phyloP scores from a whole-genome alignment of 2,797 vertebrate species.

The Euthynnus affinis region DNA sequence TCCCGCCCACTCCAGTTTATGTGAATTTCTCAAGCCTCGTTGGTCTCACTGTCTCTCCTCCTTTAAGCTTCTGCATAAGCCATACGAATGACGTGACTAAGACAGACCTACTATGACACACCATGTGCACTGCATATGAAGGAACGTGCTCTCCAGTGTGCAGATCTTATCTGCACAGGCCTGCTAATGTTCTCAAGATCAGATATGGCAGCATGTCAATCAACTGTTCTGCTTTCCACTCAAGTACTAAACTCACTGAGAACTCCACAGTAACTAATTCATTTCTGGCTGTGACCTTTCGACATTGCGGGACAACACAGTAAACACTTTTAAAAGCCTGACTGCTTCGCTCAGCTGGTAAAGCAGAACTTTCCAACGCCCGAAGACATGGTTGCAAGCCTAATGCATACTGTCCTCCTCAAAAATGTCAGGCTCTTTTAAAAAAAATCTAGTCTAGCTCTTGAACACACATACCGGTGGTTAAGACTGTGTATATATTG shows the following conservation, averaged over 20 bases:
- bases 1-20: slow-evolving; percentile 45
- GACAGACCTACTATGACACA: not conserved
- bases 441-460: slow-evolving; percentile 30
- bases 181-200: slow-evolving; percentile 44
- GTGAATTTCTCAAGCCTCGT: slow-evolving; percentile 63
- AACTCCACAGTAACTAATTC: not conserved
- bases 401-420: not conserved
- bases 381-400: not conserved
- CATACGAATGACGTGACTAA: not conserved
- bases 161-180: slow-evolving; percentile 28
- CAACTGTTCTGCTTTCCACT: slow-evolving; percentile 5
- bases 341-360: not conserved
- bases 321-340: not conserved
- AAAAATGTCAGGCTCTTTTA: slow-evolving; percentile 1
- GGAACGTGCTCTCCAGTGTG: slow-evolving; percentile 13
- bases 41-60: slow-evolving; percentile 27
- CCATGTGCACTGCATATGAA: not conserved
- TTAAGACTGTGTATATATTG: slow-evolving; percentile 19
- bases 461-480: slow-evolving; percentile 31
- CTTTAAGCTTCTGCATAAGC: slow-evolving; percentile 9
- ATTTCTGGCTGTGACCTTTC: not conserved
- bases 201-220: slow-evolving; percentile 30
- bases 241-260: not conserved
- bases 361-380: slow-evolving; percentile 1
- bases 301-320: not conserved